phyloP scores from a whole-genome alignment of 2,113 vertebrate genomes.

The Aythya baeri region DNA sequence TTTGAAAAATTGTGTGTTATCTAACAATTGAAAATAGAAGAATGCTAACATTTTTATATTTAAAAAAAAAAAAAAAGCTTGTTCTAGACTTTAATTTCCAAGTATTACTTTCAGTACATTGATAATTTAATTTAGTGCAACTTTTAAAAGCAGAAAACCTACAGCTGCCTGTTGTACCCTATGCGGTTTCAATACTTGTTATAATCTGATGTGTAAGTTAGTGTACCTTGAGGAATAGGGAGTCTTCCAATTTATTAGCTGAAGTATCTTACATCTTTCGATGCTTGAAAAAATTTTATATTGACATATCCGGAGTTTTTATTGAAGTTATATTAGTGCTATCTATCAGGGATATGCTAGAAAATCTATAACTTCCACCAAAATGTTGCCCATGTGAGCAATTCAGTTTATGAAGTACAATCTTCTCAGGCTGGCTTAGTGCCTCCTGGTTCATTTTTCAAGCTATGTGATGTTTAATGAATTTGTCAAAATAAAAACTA shows the following conservation, averaged over 20 bases:
- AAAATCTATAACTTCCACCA: constrained; percentile 96
- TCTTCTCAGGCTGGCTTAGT: constrained; percentile 84
- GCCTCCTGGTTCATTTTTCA: constrained; percentile 91
- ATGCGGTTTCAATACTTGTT: constrained; percentile 71
- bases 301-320: constrained; percentile 93
- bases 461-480: constrained; percentile 89
- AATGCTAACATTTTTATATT: not conserved
- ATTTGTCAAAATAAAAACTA: constrained; percentile 93
- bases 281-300: constrained; percentile 83
- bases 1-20: not conserved
- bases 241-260: constrained; percentile 82
- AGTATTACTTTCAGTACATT: not conserved
- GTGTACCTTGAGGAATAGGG: constrained; percentile 75
- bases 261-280: constrained; percentile 79
- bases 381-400: constrained; percentile 91
- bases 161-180: constrained; percentile 60
- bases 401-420: constrained; percentile 95
- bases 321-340: constrained; percentile 98
- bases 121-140: constrained; percentile 30
- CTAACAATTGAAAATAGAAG: not conserved
- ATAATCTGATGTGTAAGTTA: constrained; percentile 78
- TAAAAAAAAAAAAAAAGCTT: not conserved
- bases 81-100: not conserved
- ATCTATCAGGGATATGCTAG: constrained; percentile 96
- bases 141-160: constrained; percentile 25